Conservation (phyloP, 2,797 vertebrate species). For the Lepidocolaptes lacrymiger region DNA sequence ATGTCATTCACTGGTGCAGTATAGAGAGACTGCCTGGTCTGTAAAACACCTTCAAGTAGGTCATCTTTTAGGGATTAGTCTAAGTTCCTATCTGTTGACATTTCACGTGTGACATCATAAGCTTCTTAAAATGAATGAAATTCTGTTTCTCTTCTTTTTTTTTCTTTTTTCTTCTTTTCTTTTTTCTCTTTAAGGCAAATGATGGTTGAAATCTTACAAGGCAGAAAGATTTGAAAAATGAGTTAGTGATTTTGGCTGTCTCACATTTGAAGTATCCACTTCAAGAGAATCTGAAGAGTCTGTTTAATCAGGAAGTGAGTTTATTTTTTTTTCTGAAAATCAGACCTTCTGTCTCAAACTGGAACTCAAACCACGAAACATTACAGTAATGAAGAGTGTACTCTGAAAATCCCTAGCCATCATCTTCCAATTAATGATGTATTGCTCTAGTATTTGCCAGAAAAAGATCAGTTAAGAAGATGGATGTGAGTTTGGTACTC, state of each 20-base stretch:
- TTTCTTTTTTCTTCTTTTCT: neutral
- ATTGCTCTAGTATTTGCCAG: neutral
- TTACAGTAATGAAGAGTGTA: neutral
- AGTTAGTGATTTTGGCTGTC: neutral
- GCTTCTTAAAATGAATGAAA: conserved; percentile 69
- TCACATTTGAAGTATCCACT: neutral
- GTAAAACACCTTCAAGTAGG: conserved; percentile 70
- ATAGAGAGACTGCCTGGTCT: neutral
- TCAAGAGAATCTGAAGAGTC: neutral
- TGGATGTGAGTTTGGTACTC: neutral
- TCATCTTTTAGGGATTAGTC: conserved; percentile 68
- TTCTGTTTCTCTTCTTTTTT: neutral
- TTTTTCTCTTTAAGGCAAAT: neutral
- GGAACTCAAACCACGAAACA: neutral
- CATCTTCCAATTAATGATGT: neutral
- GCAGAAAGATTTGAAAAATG: neutral
- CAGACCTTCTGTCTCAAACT: neutral
- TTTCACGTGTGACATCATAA: conserved; percentile 67
- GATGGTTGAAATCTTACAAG: neutral
- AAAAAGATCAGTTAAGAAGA: neutral
- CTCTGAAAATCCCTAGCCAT: neutral
- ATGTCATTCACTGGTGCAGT: neutral
- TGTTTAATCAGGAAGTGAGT: neutral
- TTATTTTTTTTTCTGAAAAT: neutral
- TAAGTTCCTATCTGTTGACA: conserved; percentile 65